A percentile compares a stretch with the other conserved stretches of the same genome.
Conservation (phyloP, 2,888 invertebrate genomes). For the Acrobeloides nanus region DNA sequence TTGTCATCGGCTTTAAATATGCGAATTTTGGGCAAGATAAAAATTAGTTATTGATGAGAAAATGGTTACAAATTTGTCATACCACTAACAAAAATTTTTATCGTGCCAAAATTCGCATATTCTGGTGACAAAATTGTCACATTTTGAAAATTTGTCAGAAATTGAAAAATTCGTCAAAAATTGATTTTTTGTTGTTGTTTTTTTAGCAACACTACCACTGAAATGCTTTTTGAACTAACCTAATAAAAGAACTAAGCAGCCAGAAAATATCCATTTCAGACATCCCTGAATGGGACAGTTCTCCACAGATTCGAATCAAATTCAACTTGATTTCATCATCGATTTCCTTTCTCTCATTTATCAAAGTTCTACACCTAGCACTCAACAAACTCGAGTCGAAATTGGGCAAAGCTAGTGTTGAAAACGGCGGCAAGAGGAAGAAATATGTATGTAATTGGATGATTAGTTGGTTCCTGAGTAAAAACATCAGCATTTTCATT, state of each 20-base stretch:
- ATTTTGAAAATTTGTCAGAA: too few relatives aligned
- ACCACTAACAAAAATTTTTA: not conserved
- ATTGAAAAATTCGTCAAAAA: too few relatives aligned
- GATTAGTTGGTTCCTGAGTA: constrained; percentile 43
- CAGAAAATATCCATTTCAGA: constrained; percentile 17
- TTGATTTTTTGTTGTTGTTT: constrained; percentile 7
- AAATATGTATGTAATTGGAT: constrained; percentile 42
- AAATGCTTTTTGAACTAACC: constrained; percentile 2
- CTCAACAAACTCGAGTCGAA: not conserved
- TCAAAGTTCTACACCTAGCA: constrained; percentile 9
- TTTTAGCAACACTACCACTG: constrained; percentile 7
- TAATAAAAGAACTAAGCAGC: constrained; percentile 16
- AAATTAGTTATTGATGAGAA: too few relatives aligned
- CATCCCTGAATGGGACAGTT: constrained; percentile 13
- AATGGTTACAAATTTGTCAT: too few relatives aligned
- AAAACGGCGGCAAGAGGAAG: constrained; percentile 32
- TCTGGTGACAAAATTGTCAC: too few relatives aligned
- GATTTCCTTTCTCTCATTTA: constrained; percentile 4
- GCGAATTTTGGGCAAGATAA: too few relatives aligned
- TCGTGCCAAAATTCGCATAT: too few relatives aligned
- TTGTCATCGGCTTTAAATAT: too few relatives aligned
- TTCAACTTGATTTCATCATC: constrained; percentile 3
- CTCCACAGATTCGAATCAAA: constrained; percentile 13
- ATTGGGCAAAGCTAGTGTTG: constrained; percentile 4
- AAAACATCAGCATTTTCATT: constrained; percentile 23